These are phyloP conservation scores for Tetrax tetrax DNA, from an alignment of 2,113 vertebrate species.

Conservation along the genomic window DNA sequence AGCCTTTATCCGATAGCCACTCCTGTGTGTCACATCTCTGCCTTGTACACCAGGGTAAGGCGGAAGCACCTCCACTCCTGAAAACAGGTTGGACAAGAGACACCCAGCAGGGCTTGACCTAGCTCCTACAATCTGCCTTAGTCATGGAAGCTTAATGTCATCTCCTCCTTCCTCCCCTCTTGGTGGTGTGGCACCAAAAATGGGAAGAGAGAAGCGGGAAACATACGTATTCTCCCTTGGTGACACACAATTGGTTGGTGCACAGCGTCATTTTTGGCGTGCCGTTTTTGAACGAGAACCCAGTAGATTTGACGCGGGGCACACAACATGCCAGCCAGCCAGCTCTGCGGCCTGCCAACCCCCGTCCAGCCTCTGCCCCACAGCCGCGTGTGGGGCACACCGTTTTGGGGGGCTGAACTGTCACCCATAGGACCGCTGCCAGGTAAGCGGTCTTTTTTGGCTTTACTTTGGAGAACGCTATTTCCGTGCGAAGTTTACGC, in stretches of 20 bases:
- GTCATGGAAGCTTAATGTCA: not conserved
- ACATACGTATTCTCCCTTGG: not conserved
- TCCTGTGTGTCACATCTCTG: fast-evolving
- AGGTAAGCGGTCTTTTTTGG: fast-evolving
- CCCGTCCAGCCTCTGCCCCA: not conserved
- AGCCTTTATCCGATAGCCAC: not conserved
- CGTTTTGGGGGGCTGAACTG: fast-evolving
- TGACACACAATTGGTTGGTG: not conserved
- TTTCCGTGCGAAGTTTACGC: fast-evolving
- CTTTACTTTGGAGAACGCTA: not conserved
- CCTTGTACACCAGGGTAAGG: not conserved
- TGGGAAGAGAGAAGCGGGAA: not conserved
- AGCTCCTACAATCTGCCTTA: not conserved
- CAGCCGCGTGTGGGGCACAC: fast-evolving
- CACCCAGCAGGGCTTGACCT: not conserved
- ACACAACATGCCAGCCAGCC: fast-evolving
- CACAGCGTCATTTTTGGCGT: not conserved
- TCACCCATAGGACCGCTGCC: not conserved
- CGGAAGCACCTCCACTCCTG: not conserved
- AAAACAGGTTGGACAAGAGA: conserved; percentile 28
- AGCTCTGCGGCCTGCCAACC: fast-evolving
- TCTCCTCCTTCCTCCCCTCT: not conserved
- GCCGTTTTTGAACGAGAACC: not conserved
- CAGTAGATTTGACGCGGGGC: not conserved
- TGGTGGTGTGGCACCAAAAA: not conserved